Evolutionary conservation across 2,113 vertebrate species (phyloP), one percentile per base, ranked within the genome.

Genomic region (Microcebus tavaratra): DNA sequence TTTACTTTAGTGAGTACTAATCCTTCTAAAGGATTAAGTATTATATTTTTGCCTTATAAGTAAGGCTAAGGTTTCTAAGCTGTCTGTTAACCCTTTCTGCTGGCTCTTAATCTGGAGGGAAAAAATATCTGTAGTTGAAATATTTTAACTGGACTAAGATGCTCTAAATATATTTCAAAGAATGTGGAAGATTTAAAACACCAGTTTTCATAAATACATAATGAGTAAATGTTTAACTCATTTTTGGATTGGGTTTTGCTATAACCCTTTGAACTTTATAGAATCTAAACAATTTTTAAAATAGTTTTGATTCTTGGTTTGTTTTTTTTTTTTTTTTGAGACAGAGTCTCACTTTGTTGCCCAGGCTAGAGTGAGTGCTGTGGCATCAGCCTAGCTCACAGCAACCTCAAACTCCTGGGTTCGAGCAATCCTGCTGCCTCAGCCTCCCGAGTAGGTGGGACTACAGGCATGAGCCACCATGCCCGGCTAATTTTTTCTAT

Each of bases 201-300:
- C 42, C 2, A 70, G 1, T 81, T 90, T 95, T 92, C 39, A 93
- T 80, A 75, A 90, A 65, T 81, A 55, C 34, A 70, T 59, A 73
- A n/a, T 93, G 50, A 92, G 21, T 83, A 82, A 68, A 91, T 42
- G 88, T 91, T 95, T 97, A 89, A 86, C 5, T 50, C 14, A 78
- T 67, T 92, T 90, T 90, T 94, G 92, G 45, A 61, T 91, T 94
- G 12, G 5, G n/a, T 94, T 92, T 96, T 92, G 53, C 75, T 91
- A 21, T 11, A 88, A 50, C 23, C 18, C 39, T 91, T 92, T 94
- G 29, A 53, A 94, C 21, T 81, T 34, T 85, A 25, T 88, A 68
- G 36, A 75, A 21, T 90, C 59, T 94, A 92, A 92, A 48, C 39
- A 76, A 59, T 85, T 94, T 94, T 83, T 73, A 73, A 90, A 67